Conservation (phyloP, 2,797 vertebrate genomes). For the Microhierax caerulescens region DNA sequence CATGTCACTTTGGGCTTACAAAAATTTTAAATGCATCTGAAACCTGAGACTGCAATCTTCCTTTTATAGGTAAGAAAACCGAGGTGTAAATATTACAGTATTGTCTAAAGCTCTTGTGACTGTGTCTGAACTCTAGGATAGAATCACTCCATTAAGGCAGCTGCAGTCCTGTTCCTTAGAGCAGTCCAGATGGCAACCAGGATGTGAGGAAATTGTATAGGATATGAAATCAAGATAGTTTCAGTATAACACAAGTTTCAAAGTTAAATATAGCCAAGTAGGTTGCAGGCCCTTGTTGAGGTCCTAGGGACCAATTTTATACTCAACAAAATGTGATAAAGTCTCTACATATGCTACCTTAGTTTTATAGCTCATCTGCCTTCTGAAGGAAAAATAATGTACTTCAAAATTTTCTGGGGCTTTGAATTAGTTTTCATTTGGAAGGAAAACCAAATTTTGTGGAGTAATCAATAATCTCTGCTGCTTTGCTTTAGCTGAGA, state of each 20-base stretch:
- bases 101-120: background rate
- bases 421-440: background rate
- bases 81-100: background rate
- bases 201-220: background rate
- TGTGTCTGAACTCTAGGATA: background rate
- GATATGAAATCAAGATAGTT: background rate
- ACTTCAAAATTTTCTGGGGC: background rate
- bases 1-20: background rate
- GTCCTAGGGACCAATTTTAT: background rate
- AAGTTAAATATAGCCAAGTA: background rate
- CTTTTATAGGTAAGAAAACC: background rate
- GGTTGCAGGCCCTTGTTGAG: background rate
- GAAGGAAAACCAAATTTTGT: background rate
- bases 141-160: background rate
- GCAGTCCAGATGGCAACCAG: background rate
- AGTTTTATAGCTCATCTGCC: background rate
- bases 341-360: background rate
- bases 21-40: background rate
- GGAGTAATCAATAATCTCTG: background rate
- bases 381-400: background rate
- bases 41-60: background rate
- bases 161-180: background rate
- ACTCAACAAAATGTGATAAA: background rate
- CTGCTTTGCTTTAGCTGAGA: background rate
- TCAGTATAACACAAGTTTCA: background rate